These are phyloP conservation scores for Clarias laeviceps DNA, from an alignment of 2,797 vertebrate genomes.

Conservation along the genomic window DNA sequence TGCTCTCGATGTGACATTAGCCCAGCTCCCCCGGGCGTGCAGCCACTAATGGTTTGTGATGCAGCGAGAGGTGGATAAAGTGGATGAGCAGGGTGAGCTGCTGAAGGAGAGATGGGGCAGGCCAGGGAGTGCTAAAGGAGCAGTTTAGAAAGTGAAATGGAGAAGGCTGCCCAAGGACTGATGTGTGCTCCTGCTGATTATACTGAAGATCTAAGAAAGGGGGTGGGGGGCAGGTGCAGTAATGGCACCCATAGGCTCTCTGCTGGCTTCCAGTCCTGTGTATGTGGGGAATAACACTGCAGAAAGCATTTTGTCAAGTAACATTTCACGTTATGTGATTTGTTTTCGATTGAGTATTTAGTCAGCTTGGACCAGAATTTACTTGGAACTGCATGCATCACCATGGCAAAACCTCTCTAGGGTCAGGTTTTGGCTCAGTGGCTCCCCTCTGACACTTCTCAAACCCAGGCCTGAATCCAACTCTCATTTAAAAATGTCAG, in stretches of 20 bases:
- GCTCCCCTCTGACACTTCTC: conserved; percentile 41
- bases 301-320: conserved; percentile 1
- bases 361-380: background rate
- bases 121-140: conserved; percentile 51
- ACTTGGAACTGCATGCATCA: conserved; percentile 3
- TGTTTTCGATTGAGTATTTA: background rate
- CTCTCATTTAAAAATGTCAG: conserved; percentile 54
- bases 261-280: conserved; percentile 21
- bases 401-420: conserved; percentile 9
- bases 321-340: background rate
- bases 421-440: conserved; percentile 33
- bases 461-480: conserved; percentile 39
- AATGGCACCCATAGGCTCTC: conserved; percentile 29
- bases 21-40: conserved; percentile 43
- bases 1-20: conserved; percentile 58
- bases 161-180: conserved; percentile 53
- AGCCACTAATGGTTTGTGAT: conserved; percentile 55
- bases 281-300: conserved; percentile 9
- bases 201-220: conserved; percentile 31
- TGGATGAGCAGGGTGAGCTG: conserved; percentile 36
- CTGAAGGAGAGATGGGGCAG: conserved; percentile 25
- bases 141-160: conserved; percentile 54
- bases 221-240: background rate
- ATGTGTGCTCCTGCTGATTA: conserved; percentile 45
- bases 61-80: conserved; percentile 35